phyloP scores from a whole-genome alignment of 2,113 vertebrate genomes.

The Pelusios castaneus region DNA sequence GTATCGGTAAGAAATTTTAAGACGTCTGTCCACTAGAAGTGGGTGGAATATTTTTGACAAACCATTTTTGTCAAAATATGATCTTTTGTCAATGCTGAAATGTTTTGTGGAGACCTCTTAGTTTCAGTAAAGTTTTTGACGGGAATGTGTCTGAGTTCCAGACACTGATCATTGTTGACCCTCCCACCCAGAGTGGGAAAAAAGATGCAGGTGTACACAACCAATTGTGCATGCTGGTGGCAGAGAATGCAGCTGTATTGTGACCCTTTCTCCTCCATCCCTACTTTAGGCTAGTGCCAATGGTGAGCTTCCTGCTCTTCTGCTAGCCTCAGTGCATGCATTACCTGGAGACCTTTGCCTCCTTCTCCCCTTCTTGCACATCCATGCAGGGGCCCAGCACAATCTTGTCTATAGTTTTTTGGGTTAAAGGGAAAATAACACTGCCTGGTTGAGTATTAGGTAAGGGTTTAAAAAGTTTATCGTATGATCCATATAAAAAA shows the following conservation, averaged over 20 bases:
- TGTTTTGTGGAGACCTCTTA: constrained; percentile 27
- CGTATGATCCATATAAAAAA: not conserved
- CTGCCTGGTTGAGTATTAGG: not conserved
- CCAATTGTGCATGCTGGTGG: not conserved
- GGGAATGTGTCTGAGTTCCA: constrained; percentile 23
- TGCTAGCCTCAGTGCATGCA: not conserved
- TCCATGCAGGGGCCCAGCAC: not conserved
- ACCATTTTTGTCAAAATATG: constrained; percentile 17
- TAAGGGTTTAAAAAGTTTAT: constrained; percentile 1
- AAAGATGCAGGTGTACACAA: not conserved
- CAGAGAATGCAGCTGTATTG: not conserved
- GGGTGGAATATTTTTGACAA: constrained; percentile 50
- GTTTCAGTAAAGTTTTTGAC: constrained; percentile 30
- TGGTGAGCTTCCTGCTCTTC: not conserved
- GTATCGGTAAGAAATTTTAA: constrained; percentile 1
- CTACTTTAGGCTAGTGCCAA: not conserved
- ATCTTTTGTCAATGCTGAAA: constrained; percentile 57
- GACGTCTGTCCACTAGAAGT: not conserved
- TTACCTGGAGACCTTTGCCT: not conserved
- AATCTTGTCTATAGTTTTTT: constrained; percentile 20
- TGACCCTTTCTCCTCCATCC: not conserved
- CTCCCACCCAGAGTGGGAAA: not conserved
- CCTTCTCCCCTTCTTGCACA: not conserved
- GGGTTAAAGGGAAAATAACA: constrained; percentile 19
- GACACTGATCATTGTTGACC: constrained; percentile 3